Conservation (phyloP, 2,113 vertebrate species). For the Hippocampus abdominalis region DNA sequence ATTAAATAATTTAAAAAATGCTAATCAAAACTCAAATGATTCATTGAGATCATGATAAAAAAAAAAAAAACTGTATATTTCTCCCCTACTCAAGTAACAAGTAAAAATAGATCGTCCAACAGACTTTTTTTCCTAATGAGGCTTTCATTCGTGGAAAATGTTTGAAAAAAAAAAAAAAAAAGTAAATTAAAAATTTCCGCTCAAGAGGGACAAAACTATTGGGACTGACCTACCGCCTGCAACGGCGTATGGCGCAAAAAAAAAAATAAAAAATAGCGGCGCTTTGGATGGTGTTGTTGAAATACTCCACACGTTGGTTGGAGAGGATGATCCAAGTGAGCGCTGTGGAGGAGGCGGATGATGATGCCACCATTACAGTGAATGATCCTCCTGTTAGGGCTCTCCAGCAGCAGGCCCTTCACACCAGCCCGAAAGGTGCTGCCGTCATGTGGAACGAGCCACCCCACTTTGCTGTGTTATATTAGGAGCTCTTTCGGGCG, state of each 20-base stretch:
- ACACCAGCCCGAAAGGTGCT: constrained; percentile 53
- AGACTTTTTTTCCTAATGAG: too few relatives aligned
- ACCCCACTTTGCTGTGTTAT: constrained; percentile 56
- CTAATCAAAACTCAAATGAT: too few relatives aligned
- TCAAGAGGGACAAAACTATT: too few relatives aligned
- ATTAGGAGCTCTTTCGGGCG: constrained; percentile 51
- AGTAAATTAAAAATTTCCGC: too few relatives aligned
- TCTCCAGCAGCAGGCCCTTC: constrained; percentile 50
- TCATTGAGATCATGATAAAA: too few relatives aligned
- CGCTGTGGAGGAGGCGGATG: constrained; percentile 57
- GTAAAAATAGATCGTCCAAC: too few relatives aligned
- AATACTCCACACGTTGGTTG: constrained; percentile 6
- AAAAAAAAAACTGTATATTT: too few relatives aligned
- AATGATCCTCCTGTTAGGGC: constrained; percentile 65
- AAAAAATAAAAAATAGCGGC: neutral
- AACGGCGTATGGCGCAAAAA: neutral
- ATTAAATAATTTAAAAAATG: too few relatives aligned
- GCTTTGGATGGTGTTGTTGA: neutral
- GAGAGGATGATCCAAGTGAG: constrained; percentile 63
- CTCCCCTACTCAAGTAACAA: too few relatives aligned
- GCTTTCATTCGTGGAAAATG: too few relatives aligned
- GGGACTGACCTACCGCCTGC: too few relatives aligned
- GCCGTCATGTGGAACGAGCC: constrained; percentile 49
- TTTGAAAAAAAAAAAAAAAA: too few relatives aligned
- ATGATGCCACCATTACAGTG: constrained; percentile 52